Evolutionary conservation across 2,113 vertebrate genomes (phyloP).

Genomic region (Gyps fulvus): DNA sequence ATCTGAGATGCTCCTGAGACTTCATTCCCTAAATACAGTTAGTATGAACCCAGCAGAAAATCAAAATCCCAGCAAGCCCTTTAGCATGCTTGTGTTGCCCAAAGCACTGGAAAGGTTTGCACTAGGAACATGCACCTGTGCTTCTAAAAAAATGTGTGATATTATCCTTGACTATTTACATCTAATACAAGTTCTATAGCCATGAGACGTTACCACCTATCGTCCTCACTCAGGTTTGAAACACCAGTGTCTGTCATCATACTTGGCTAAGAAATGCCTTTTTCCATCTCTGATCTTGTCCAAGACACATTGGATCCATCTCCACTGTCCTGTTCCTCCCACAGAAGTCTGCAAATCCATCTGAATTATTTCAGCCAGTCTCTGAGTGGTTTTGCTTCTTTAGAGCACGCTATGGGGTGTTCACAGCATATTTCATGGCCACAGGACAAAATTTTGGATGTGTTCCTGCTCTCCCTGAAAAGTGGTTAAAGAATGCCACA

Average conservation of each 20-base stretch:
- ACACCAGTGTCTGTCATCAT: neutral
- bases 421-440: neutral
- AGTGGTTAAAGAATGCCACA: neutral
- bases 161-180: neutral
- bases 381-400: neutral
- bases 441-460: neutral
- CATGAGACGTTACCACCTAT: neutral
- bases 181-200: neutral
- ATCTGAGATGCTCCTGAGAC: neutral
- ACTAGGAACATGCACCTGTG: rapidly evolving
- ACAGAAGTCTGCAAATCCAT: neutral
- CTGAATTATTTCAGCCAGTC: neutral
- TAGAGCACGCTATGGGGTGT: rapidly evolving
- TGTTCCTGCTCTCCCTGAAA: neutral
- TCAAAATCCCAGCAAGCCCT: neutral
- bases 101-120: neutral
- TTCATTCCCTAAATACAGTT: neutral
- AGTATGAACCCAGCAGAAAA: neutral
- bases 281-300: neutral
- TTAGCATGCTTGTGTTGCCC: neutral
- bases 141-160: neutral
- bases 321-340: neutral
- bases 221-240: rapidly evolving
- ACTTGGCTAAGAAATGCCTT: neutral
- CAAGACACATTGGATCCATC: rapidly evolving